phyloP scores from a whole-genome alignment of 2,113 vertebrate species.

The Gopherus evgoodei region DNA sequence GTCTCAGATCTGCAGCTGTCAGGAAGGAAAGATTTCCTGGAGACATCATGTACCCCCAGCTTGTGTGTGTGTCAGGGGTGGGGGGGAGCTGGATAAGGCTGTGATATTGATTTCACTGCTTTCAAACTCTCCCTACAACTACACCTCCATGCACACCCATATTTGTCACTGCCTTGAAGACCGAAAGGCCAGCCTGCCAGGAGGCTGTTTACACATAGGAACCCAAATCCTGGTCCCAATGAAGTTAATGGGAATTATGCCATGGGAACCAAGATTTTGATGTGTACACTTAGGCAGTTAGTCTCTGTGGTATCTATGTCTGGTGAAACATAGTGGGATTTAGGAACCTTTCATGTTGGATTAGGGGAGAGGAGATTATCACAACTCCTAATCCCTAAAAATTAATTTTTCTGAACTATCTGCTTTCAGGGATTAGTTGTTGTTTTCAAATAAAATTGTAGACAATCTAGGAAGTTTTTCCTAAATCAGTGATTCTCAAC shows the following conservation, averaged over 20 bases:
- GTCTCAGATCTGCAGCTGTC: not conserved
- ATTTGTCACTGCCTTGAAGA: not conserved
- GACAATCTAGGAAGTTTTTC: not conserved
- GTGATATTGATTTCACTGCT: not conserved
- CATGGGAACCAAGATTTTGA: not conserved
- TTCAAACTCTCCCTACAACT: not conserved
- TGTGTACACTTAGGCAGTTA: not conserved
- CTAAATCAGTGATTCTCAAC: not conserved
- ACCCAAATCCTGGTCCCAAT: not conserved
- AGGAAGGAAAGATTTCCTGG: not conserved
- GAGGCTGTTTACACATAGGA: accelerated
- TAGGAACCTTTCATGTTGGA: not conserved
- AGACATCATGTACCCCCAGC: accelerated
- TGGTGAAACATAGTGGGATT: not conserved
- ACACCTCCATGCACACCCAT: accelerated
- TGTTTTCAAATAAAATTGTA: not conserved
- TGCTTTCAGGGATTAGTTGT: not conserved
- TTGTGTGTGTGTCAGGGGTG: not conserved
- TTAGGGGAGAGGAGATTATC: not conserved
- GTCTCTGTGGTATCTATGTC: not conserved
- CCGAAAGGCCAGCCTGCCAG: accelerated
- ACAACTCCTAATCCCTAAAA: not conserved
- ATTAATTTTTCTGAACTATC: not conserved
- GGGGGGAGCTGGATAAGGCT: not conserved
- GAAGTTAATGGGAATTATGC: accelerated